phyloP scores from a whole-genome alignment of 2,888 invertebrate species.

The Thalpophila matura region DNA sequence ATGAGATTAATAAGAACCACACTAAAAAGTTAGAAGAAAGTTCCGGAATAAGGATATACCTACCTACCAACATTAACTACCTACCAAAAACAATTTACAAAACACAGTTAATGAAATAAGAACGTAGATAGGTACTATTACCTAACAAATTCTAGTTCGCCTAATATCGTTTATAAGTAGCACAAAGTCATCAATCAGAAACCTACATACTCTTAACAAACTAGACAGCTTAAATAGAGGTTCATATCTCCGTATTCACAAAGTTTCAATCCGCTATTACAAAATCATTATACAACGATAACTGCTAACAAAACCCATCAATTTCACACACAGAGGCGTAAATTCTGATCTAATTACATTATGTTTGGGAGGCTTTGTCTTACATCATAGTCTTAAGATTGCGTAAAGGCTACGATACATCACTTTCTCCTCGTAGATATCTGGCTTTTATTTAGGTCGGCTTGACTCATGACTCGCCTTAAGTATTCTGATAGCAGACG shows the following conservation, averaged over 20 bases:
- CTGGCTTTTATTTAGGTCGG: constrained; percentile 81
- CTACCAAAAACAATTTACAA: no score
- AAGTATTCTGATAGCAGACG: constrained; percentile 80
- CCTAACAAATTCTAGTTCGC: constrained; percentile 5
- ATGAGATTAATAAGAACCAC: no score
- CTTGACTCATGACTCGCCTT: constrained; percentile 80
- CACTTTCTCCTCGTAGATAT: constrained; percentile 86
- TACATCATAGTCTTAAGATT: constrained; percentile 74
- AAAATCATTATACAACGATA: constrained; percentile 47
- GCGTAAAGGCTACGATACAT: constrained; percentile 82
- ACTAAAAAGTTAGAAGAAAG: no score
- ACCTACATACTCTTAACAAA: constrained; percentile 46
- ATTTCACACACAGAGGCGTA: constrained; percentile 58
- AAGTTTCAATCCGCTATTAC: constrained; percentile 34
- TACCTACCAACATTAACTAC: no score
- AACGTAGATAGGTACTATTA: neutral
- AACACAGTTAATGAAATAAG: constrained; percentile 14
- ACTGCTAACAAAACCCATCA: constrained; percentile 39
- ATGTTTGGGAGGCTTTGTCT: constrained; percentile 67
- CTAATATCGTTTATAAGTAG: constrained; percentile 31
- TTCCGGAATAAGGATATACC: neutral
- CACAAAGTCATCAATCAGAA: constrained; percentile 47
- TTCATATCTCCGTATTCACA: constrained; percentile 6
- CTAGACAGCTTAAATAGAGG: constrained; percentile 19
- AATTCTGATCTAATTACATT: constrained; percentile 72